Conservation (phyloP, 2,888 invertebrate genomes). For the Tineola bisselliella region DNA sequence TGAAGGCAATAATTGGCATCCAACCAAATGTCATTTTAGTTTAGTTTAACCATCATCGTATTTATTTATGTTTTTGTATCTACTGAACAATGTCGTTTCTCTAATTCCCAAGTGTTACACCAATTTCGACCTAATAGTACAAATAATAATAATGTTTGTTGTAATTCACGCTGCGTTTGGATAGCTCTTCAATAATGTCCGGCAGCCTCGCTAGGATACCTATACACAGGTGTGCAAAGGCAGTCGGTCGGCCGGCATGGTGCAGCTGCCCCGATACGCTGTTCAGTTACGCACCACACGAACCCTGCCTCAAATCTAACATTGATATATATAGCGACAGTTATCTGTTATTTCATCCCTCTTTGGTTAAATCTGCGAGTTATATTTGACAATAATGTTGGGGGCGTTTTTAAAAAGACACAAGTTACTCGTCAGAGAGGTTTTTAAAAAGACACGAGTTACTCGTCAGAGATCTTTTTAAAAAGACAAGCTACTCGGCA, state of each 20-base stretch:
- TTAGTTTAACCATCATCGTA: too few relatives aligned
- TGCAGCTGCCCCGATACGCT: constrained; percentile 49
- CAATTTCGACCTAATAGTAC: too few relatives aligned
- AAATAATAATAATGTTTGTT: background rate
- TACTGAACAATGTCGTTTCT: too few relatives aligned
- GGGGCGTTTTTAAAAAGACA: too few relatives aligned
- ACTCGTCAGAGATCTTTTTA: too few relatives aligned
- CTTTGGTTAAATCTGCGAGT: constrained; percentile 45
- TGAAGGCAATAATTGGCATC: too few relatives aligned
- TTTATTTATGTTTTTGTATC: too few relatives aligned
- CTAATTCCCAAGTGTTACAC: too few relatives aligned
- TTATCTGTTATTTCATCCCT: constrained; percentile 49
- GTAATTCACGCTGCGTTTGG: constrained; percentile 39
- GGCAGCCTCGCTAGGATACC: constrained; percentile 61
- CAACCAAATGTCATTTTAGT: too few relatives aligned
- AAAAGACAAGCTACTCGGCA: too few relatives aligned
- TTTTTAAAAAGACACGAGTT: too few relatives aligned
- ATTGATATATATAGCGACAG: constrained; percentile 36
- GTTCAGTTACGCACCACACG: constrained; percentile 46
- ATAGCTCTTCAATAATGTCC: constrained; percentile 57
- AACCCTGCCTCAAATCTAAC: constrained; percentile 42
- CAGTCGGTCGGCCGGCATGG: constrained; percentile 31
- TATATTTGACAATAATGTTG: constrained; percentile 31
- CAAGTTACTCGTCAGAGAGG: too few relatives aligned
- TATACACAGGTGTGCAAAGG: constrained; percentile 27